phyloP scores from a whole-genome alignment of 1,140 invertebrate genomes.

The Trichomalopsis sarcophagae region DNA sequence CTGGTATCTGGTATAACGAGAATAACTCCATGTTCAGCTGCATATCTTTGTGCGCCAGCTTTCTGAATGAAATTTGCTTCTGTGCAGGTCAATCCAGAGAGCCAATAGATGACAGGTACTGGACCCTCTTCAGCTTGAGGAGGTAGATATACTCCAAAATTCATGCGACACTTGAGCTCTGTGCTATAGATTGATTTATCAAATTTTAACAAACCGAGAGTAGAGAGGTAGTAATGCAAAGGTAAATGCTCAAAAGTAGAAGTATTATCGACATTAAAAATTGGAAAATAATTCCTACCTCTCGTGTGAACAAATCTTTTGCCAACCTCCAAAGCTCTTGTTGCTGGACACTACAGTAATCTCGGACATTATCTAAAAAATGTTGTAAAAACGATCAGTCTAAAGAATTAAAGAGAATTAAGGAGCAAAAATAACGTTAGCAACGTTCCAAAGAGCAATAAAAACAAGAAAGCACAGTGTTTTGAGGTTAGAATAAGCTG shows the following conservation, averaged over 20 bases:
- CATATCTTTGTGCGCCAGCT: constrained; percentile 92
- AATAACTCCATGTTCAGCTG: constrained; percentile 87
- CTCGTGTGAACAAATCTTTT: constrained; percentile 90
- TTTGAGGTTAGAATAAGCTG: constrained; percentile 6
- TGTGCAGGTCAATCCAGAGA: constrained; percentile 96
- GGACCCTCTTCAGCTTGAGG: constrained; percentile 81
- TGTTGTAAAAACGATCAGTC: neutral
- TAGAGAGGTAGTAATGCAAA: constrained; percentile 26
- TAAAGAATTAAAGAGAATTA: constrained; percentile 13
- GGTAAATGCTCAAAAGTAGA: neutral
- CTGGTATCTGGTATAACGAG: constrained; percentile 97
- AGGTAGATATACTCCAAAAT: constrained; percentile 93
- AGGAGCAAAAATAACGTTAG: neutral
- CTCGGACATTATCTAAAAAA: constrained; percentile 63
- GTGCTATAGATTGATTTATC: constrained; percentile 72
- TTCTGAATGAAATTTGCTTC: constrained; percentile 98
- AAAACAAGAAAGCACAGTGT: neutral
- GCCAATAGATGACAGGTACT: constrained; percentile 91
- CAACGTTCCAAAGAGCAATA: neutral
- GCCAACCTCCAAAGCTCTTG: constrained; percentile 87
- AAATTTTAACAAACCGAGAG: neutral
- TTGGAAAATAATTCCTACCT: constrained; percentile 74
- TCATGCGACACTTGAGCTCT: constrained; percentile 92
- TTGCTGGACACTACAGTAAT: constrained; percentile 81
- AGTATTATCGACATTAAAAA: neutral